Evolutionary conservation across 2,797 vertebrate species (phyloP).

Genomic region (Gymnopithys bicolor): DNA sequence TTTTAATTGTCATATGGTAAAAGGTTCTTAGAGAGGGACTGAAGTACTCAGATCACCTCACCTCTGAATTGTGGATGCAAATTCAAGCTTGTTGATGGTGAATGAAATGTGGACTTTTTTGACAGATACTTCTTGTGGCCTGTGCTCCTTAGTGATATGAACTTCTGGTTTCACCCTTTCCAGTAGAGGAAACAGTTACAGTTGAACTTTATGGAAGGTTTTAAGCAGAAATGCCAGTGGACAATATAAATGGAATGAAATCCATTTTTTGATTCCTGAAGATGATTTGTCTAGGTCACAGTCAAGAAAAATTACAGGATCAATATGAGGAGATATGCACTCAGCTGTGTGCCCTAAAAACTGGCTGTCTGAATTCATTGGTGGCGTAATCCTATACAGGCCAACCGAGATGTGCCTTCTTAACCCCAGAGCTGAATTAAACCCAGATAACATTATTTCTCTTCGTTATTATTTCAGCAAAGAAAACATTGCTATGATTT

Average conservation of each 20-base stretch:
- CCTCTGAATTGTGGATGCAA: neutral
- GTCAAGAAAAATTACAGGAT: neutral
- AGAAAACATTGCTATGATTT: neutral
- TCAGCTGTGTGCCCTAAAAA: neutral
- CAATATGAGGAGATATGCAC: neutral
- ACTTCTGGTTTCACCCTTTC: neutral
- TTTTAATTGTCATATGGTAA: neutral
- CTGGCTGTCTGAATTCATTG: neutral
- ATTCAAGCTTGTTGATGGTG: neutral
- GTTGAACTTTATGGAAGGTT: neutral
- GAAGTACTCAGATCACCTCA: neutral
- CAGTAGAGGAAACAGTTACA: neutral
- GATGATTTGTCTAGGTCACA: neutral
- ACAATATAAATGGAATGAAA: neutral
- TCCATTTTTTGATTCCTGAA: neutral
- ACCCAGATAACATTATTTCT: neutral
- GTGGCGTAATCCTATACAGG: neutral
- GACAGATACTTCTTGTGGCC: neutral
- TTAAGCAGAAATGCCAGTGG: neutral
- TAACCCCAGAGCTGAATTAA: neutral
- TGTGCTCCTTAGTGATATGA: neutral
- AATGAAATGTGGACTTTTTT: neutral
- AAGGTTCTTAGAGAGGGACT: neutral
- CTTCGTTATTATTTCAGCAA: conserved; percentile 2
- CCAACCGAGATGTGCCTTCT: neutral